Evolutionary conservation across 2,888 invertebrate species (phyloP).

Genomic region (Drosophila quasianomalipes): DNA sequence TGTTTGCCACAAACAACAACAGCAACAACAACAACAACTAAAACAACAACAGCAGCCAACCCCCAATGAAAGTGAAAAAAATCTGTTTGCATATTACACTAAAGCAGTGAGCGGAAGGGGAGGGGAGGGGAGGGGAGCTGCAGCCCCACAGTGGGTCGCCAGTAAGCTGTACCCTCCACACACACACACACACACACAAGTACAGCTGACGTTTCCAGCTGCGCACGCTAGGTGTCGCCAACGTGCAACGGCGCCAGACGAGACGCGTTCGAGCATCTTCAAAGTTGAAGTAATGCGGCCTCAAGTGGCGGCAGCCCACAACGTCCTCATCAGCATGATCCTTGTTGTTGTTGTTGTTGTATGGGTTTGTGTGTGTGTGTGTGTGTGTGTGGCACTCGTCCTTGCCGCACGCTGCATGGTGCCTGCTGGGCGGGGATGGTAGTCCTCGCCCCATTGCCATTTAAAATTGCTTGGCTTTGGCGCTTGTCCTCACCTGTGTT

Average conservation of each 20-base stretch:
- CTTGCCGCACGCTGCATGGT: constrained; percentile 41
- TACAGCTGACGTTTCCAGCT: constrained; percentile 67
- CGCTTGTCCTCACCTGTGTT: constrained; percentile 79
- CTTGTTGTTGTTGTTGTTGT: background rate
- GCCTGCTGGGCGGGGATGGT: background rate
- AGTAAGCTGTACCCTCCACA: background rate
- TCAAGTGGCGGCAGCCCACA: constrained; percentile 70
- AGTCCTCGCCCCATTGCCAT: constrained; percentile 60
- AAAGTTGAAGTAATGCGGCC: constrained; percentile 82
- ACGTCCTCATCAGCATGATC: constrained; percentile 5
- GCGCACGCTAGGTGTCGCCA: constrained; percentile 80
- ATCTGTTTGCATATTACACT: constrained; percentile 75
- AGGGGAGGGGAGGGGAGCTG: background rate
- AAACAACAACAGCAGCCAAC: constrained; percentile 36
- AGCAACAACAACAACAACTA: constrained; percentile 32
- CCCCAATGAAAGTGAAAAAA: constrained; percentile 75
- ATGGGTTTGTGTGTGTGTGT: background rate
- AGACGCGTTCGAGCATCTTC: constrained; percentile 77
- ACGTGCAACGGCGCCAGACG: constrained; percentile 47
- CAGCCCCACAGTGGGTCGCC: constrained; percentile 32
- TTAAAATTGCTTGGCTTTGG: constrained; percentile 76
- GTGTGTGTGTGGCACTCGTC: constrained; percentile 34
- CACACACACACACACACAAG: constrained; percentile 6
- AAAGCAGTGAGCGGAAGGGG: constrained; percentile 6
- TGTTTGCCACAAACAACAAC: constrained; percentile 69